Evolutionary conservation across 2,113 vertebrate species (phyloP).

Genomic region (Glareola pratincola): DNA sequence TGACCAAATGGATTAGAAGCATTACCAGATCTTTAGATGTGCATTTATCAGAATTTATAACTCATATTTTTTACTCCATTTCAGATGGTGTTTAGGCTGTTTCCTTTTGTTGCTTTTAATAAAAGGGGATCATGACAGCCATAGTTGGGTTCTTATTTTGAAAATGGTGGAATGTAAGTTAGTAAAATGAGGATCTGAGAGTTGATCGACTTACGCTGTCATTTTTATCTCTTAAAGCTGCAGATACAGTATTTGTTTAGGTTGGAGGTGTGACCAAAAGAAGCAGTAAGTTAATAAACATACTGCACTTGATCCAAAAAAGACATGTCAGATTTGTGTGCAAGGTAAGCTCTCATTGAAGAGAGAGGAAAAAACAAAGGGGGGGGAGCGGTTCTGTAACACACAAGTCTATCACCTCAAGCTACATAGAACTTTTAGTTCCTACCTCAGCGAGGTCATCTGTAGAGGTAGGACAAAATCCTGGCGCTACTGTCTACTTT

Average conservation of each 20-base stretch:
- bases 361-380: accelerated
- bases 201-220: not conserved
- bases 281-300: not conserved
- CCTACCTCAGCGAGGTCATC: not conserved
- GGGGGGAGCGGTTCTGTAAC: not conserved
- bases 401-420: not conserved
- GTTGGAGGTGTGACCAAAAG: not conserved
- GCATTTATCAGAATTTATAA: not conserved
- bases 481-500: not conserved
- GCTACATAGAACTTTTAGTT: not conserved
- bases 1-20: not conserved
- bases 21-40: not conserved
- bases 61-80: not conserved
- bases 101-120: not conserved
- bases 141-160: not conserved
- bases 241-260: not conserved
- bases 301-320: not conserved
- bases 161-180: not conserved
- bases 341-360: not conserved
- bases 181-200: not conserved
- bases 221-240: not conserved
- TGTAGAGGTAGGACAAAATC: not conserved
- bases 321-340: not conserved
- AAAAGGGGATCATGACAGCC: not conserved
- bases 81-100: not conserved